Conservation (phyloP, 2,888 invertebrate genomes). For the Drosophila mettleri region DNA sequence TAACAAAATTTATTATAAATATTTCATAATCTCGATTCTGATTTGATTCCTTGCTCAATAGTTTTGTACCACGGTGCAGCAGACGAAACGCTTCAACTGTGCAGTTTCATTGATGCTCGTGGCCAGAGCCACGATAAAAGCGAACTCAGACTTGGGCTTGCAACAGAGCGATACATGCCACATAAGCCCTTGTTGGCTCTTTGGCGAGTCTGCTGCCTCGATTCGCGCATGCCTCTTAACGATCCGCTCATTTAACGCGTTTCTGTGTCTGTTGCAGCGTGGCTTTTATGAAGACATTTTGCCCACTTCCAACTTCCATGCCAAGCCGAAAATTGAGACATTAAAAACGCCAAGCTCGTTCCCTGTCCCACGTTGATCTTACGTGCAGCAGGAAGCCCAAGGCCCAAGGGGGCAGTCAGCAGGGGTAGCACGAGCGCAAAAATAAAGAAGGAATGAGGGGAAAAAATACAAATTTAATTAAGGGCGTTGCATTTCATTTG, state of each 20-base stretch:
- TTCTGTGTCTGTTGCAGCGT: slow-evolving; percentile 53
- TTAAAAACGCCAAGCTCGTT: slow-evolving; percentile 68
- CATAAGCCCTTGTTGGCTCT: slow-evolving; percentile 3
- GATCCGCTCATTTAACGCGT: slow-evolving; percentile 80
- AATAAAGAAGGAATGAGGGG: slow-evolving; percentile 11
- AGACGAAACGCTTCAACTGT: background rate
- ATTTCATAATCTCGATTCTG: background rate
- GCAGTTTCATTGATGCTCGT: slow-evolving; percentile 10
- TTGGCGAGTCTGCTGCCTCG: slow-evolving; percentile 29
- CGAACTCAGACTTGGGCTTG: slow-evolving; percentile 30
- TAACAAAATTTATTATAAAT: too few species aligned
- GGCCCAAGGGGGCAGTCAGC: background rate
- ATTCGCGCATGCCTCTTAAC: slow-evolving; percentile 68
- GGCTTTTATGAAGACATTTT: slow-evolving; percentile 76
- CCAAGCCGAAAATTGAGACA: slow-evolving; percentile 82
- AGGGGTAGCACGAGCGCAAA: slow-evolving; percentile 34
- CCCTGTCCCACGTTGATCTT: slow-evolving; percentile 28
- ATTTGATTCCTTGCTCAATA: background rate
- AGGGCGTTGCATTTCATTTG: slow-evolving; percentile 76
- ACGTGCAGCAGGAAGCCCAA: slow-evolving; percentile 26
- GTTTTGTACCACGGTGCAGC: slow-evolving; percentile 31
- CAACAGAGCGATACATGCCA: slow-evolving; percentile 36
- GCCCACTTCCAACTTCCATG: slow-evolving; percentile 49
- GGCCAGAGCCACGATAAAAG: slow-evolving; percentile 28
- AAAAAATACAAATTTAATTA: slow-evolving; percentile 66